Conservation (phyloP, 2,113 vertebrate genomes). For the Hydrochoerus hydrochaeris region DNA sequence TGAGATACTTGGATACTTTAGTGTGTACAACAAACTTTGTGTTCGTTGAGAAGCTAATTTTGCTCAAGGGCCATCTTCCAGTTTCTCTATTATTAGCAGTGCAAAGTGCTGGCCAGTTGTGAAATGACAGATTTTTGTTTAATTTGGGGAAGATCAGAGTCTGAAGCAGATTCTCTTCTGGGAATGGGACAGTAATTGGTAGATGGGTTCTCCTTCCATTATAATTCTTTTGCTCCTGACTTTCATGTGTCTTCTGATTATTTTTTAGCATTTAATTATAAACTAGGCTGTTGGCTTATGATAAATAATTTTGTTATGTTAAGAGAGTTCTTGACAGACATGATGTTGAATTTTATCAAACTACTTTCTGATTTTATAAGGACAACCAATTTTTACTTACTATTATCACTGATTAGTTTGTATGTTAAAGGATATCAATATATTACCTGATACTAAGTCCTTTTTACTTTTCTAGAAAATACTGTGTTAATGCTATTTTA, state of each 20-base stretch:
- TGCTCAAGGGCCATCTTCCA: neutral
- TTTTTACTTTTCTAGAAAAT: slow-evolving; percentile 21
- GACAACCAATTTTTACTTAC: neutral
- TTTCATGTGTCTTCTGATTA: slow-evolving; percentile 50
- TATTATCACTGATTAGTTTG: slow-evolving; percentile 3
- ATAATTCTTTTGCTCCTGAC: slow-evolving; percentile 38
- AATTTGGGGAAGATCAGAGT: slow-evolving; percentile 38
- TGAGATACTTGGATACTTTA: slow-evolving; percentile 23
- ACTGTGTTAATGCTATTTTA: neutral
- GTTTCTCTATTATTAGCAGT: slow-evolving; percentile 53
- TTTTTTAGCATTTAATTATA: slow-evolving; percentile 48
- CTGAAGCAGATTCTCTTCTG: neutral
- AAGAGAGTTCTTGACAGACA: slow-evolving; percentile 6
- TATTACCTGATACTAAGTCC: neutral
- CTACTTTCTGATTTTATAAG: neutral
- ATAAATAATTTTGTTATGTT: slow-evolving; percentile 41
- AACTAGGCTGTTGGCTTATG: neutral
- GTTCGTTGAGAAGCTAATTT: slow-evolving; percentile 69
- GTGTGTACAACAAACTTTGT: neutral
- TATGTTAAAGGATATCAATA: neutral
- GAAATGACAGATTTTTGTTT: slow-evolving; percentile 57
- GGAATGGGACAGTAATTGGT: slow-evolving; percentile 31
- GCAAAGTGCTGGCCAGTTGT: slow-evolving; percentile 44
- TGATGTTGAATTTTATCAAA: neutral
- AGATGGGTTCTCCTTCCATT: slow-evolving; percentile 33